phyloP scores from a whole-genome alignment of 2,888 invertebrate species.

The Rhyacophila evoluta region DNA sequence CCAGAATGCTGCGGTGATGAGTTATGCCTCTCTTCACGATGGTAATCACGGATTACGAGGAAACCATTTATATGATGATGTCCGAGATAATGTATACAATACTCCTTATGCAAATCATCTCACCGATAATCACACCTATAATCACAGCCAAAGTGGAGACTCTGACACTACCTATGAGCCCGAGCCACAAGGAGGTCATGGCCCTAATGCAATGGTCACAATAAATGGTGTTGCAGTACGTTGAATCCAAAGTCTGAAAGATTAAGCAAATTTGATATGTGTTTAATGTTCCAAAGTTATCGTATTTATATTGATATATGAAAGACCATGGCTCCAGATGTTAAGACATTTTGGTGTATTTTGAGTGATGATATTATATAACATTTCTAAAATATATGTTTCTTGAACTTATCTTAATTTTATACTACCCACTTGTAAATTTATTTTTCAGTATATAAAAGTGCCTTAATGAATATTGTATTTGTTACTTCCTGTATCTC shows the following conservation, averaged over 20 bases:
- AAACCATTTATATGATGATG: conserved; percentile 68
- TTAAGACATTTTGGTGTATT: background rate
- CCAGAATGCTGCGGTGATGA: conserved; percentile 89
- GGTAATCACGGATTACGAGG: conserved; percentile 64
- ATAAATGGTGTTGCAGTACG: conserved; percentile 91
- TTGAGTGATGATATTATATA: background rate
- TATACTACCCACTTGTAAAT: background rate
- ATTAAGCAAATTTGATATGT: background rate
- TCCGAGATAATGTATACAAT: conserved; percentile 80
- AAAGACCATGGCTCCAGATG: background rate
- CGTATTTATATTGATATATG: conserved; percentile 27
- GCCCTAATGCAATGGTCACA: conserved; percentile 76
- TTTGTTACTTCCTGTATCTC: background rate
- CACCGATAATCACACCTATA: conserved; percentile 66
- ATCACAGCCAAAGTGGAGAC: conserved; percentile 62
- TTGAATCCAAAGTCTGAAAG: conserved; percentile 61
- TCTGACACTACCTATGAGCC: conserved; percentile 74
- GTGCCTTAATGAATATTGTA: background rate
- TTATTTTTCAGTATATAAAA: conserved; percentile 5
- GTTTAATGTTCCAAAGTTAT: conserved; percentile 32
- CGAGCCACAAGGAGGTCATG: conserved; percentile 73
- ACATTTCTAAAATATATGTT: background rate
- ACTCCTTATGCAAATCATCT: conserved; percentile 78
- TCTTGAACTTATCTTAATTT: background rate
- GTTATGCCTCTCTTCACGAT: conserved; percentile 86